Evolutionary conservation across 2,888 invertebrate genomes (phyloP).

Genomic region (Harmothoe impar): DNA sequence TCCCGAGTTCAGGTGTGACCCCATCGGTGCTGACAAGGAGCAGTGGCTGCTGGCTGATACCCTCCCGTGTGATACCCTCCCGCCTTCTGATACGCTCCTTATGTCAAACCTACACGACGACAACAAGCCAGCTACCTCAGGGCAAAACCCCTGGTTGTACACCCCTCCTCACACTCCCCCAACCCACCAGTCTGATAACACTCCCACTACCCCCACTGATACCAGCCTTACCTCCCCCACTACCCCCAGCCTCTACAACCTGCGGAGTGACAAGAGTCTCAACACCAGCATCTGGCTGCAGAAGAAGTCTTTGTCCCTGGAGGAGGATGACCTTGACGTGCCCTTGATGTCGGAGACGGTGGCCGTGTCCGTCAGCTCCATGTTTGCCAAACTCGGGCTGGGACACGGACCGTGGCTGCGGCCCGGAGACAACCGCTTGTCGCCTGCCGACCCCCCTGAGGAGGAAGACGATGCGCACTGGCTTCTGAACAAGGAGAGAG

Average conservation of each 20-base stretch:
- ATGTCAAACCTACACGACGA: no score
- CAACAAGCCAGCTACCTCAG: no score
- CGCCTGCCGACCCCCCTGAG: background rate
- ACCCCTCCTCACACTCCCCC: no score
- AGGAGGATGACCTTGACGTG: slow-evolving; percentile 45
- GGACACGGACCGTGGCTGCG: slow-evolving; percentile 49
- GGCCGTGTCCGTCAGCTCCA: background rate
- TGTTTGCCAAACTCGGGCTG: slow-evolving; percentile 45
- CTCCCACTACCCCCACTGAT: background rate
- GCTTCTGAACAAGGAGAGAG: slow-evolving; percentile 34
- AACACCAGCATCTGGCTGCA: slow-evolving; percentile 23
- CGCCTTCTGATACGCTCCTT: no score
- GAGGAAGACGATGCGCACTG: slow-evolving; percentile 57
- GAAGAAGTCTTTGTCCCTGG: slow-evolving; percentile 29
- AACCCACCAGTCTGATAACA: background rate
- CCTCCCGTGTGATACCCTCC: no score
- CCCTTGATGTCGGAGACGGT: background rate
- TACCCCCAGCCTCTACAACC: background rate
- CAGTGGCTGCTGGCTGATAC: background rate
- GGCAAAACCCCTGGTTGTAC: no score
- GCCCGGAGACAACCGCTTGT: background rate
- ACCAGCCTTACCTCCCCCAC: background rate
- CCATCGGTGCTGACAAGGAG: background rate
- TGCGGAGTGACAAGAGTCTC: background rate
- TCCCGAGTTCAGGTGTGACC: background rate